Evolutionary conservation across 2,888 invertebrate genomes (phyloP), one percentile per base, ranked within the genome.

Genomic region (Oligia fasciuncula): DNA sequence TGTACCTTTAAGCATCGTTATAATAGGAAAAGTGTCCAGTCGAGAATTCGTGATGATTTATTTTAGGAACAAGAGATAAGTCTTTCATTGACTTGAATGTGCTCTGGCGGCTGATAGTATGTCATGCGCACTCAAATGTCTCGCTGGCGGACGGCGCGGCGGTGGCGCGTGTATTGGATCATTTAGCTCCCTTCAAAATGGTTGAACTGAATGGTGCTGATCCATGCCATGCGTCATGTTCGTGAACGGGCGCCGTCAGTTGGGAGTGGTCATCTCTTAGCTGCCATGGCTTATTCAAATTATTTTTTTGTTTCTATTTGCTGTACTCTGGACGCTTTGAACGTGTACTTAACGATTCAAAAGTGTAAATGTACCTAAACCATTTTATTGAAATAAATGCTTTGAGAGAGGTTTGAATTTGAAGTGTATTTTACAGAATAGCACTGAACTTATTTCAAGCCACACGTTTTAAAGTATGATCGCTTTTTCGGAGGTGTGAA

Each of bases 1-100:
- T n/a, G n/a, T n/a, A n/a, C n/a, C n/a, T 29, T 23, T 63, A 57
- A 79, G 35, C 46, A 57, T 78, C 54, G 54, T 77, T 65, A n/a
- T n/a, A n/a, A n/a, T n/a, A 65, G 23, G 62, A 23, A 43, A 54
- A 43, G 4, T 23, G 43, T 29, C 13, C 51, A 17, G 29, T 76
- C 43, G 29, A 43, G 40, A 75, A 57, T 54, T 29, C 6, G 11
- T 0, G 73, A 57, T 35, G 17, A 17, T 65, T 65, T 65, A 23
- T 65, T 73, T 43, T 54, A 5, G 43, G 9, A 14, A 57, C 19
- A 43, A n/a, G 19, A 9, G n/a, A 60, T 11, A 2, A 23, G 11
- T 60, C 11, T 57, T 57, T 57, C 4, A 60, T n/a, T n/a, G 57
- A 60, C 57, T n/a, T n/a, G 11, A 60, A 60, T 11, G 11, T 60